phyloP scores from a whole-genome alignment of 2,113 vertebrate species.

The Eira barbara region DNA sequence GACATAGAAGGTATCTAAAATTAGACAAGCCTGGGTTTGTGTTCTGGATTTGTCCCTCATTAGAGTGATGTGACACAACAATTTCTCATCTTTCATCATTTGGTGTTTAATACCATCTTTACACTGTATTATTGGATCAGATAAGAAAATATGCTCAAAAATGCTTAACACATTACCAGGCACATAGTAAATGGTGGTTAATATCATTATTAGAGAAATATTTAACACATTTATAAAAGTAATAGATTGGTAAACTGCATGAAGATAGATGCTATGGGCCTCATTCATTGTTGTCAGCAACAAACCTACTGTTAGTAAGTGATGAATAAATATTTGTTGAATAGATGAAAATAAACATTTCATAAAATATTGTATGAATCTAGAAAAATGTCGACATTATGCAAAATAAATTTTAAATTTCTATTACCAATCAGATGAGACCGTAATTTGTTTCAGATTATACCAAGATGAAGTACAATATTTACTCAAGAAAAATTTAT shows the following conservation, averaged over 20 bases:
- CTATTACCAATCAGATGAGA: background rate
- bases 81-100: background rate
- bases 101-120: background rate
- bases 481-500: constrained; percentile 33
- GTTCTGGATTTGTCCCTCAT: background rate
- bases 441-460: background rate
- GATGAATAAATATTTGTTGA: background rate
- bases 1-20: background rate
- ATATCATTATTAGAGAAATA: background rate
- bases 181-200: background rate
- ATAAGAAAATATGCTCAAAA: background rate
- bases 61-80: background rate
- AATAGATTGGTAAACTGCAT: background rate
- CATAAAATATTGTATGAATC: background rate
- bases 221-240: background rate
- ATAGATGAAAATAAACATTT: constrained; percentile 40
- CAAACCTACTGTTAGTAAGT: background rate
- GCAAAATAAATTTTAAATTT: constrained; percentile 20
- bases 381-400: background rate
- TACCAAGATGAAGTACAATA: background rate
- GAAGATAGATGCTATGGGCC: background rate
- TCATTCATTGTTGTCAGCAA: background rate
- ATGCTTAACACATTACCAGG: background rate
- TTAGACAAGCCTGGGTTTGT: background rate
- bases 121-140: background rate